phyloP scores from a whole-genome alignment of 2,888 invertebrate species.

The Neelides folsomi region DNA sequence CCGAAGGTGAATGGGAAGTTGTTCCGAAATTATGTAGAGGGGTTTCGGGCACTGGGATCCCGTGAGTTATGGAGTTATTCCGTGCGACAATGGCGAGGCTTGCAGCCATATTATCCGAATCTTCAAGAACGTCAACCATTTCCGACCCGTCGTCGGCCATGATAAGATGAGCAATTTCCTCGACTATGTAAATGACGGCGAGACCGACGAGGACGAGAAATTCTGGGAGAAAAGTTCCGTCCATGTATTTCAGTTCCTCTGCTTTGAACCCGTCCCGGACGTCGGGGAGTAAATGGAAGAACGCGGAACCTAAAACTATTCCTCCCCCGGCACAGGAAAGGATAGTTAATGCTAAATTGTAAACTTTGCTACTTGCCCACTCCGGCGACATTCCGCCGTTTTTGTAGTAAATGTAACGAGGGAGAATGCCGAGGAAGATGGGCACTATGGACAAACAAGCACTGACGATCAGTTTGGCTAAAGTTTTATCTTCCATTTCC shows the following conservation, averaged over 20 bases:
- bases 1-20: too few species aligned
- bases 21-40: too few species aligned
- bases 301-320: slow-evolving; percentile 55
- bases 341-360: slow-evolving; percentile 44
- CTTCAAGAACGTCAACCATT: neutral
- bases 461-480: too few species aligned
- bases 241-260: slow-evolving; percentile 15
- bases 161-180: slow-evolving; percentile 33
- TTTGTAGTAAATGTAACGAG: too few species aligned
- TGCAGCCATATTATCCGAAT: neutral
- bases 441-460: too few species aligned
- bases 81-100: slow-evolving; percentile 9
- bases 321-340: slow-evolving; percentile 69
- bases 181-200: slow-evolving; percentile 27
- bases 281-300: slow-evolving; percentile 68
- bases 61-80: slow-evolving; percentile 28
- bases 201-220: slow-evolving; percentile 27
- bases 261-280: slow-evolving; percentile 39
- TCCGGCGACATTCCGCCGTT: too few species aligned
- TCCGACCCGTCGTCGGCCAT: slow-evolving; percentile 16
- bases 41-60: slow-evolving; percentile 7
- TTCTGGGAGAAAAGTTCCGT: slow-evolving; percentile 27
- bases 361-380: neutral
- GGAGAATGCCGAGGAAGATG: too few species aligned
- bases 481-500: too few species aligned